These are phyloP conservation scores for Willowsia nigromaculata DNA, from an alignment of 2,888 invertebrate genomes.

Conservation along the genomic window DNA sequence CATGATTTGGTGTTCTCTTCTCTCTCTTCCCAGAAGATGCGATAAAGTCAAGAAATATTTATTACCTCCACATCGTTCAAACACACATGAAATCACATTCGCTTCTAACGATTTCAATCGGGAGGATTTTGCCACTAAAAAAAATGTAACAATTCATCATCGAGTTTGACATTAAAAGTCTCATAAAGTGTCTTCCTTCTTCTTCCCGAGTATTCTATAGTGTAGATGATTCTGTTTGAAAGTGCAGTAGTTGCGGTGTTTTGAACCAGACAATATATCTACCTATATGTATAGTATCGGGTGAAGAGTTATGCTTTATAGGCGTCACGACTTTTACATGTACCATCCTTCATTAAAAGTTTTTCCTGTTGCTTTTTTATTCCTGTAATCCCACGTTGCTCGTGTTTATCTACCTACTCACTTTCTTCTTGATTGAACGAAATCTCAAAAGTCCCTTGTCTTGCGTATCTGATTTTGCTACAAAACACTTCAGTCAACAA, in stretches of 20 bases:
- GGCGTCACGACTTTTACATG: slow-evolving; percentile 37
- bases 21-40: not conserved
- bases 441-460: not conserved
- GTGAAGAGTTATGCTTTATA: not conserved
- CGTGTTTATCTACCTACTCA: slow-evolving; percentile 21
- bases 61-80: too few relatives aligned
- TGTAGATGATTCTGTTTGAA: too few relatives aligned
- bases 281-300: too few relatives aligned
- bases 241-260: too few relatives aligned
- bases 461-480: not conserved
- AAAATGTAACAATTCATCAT: not conserved
- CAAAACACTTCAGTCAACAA: not conserved
- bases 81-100: too few relatives aligned
- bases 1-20: slow-evolving; percentile 1
- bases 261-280: too few relatives aligned
- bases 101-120: not conserved
- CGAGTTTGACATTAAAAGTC: not conserved
- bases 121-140: not conserved
- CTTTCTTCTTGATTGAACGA: slow-evolving; percentile 44
- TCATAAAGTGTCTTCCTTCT: not conserved
- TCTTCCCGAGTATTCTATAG: not conserved
- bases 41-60: not conserved
- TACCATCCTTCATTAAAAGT: slow-evolving; percentile 31
- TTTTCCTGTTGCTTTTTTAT: slow-evolving; percentile 31
- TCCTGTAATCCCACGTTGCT: slow-evolving; percentile 13